Evolutionary conservation across 1,140 invertebrate genomes (phyloP).

Genomic region (Drosophila navojoa): DNA sequence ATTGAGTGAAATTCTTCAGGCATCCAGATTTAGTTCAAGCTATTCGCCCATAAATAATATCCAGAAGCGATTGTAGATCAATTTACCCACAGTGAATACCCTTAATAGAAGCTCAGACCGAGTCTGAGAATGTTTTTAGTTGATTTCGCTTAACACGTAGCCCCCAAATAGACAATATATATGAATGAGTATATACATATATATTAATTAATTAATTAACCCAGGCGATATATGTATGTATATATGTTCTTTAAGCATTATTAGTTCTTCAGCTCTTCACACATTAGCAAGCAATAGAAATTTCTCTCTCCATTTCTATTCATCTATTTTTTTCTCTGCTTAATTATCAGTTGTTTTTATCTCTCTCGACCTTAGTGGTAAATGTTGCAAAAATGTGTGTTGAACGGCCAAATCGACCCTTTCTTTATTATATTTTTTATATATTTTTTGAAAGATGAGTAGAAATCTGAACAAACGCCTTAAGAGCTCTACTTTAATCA

Average conservation of each 20-base stretch:
- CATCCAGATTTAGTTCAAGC: too few relatives aligned
- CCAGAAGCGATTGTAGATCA: neutral
- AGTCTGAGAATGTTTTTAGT: neutral
- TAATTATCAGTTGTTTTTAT: too few relatives aligned
- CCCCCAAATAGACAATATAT: neutral
- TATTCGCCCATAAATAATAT: too few relatives aligned
- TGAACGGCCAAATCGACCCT: conserved; percentile 1
- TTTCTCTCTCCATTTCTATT: neutral
- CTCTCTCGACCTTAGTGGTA: neutral
- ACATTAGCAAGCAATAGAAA: too few relatives aligned
- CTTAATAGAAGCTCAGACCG: neutral
- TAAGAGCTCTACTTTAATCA: conserved; percentile 44
- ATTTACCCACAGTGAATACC: neutral
- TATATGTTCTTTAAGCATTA: neutral
- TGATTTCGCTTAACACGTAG: neutral
- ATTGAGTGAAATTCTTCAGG: too few relatives aligned
- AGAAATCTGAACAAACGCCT: conserved; percentile 28
- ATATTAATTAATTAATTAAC: neutral
- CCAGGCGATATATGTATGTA: neutral
- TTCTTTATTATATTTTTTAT: neutral
- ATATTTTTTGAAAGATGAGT: neutral
- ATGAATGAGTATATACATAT: neutral
- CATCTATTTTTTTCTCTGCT: neutral
- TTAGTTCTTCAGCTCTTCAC: neutral
- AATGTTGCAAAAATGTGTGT: neutral